These are phyloP conservation scores for Eriocheir sinensis DNA, from an alignment of 1,140 invertebrate species.

Conservation along the genomic window DNA sequence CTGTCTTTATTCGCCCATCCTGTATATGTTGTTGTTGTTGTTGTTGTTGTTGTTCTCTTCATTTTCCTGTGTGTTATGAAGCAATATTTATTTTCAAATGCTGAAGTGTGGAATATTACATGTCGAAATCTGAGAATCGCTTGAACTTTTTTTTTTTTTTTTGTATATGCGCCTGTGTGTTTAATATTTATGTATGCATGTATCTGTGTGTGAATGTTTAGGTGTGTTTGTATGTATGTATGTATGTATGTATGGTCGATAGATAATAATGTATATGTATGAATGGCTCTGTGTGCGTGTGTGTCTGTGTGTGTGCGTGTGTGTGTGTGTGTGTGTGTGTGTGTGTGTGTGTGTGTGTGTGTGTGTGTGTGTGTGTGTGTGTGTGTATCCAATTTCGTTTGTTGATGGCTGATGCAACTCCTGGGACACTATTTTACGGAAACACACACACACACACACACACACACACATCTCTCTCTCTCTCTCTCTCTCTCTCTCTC, in stretches of 20 bases:
- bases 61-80: too few species aligned
- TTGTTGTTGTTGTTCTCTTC: too few species aligned
- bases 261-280: neutral
- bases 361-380: slow-evolving; percentile 33
- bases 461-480: neutral
- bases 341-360: slow-evolving; percentile 9
- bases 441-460: neutral
- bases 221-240: slow-evolving; percentile 30
- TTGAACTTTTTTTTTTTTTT: slow-evolving; percentile 15
- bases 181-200: slow-evolving; percentile 6
- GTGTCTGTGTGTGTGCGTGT: neutral
- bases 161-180: neutral
- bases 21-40: too few species aligned
- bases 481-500: neutral
- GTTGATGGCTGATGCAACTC: neutral
- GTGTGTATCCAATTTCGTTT: neutral
- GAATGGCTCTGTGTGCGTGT: neutral
- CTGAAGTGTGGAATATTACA: neutral
- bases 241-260: slow-evolving; percentile 38
- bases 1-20: too few species aligned
- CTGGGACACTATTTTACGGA: neutral
- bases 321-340: neutral
- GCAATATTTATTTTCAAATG: neutral
- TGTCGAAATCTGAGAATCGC: neutral
- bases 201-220: slow-evolving; percentile 16